Conservation (phyloP, 2,113 vertebrate genomes). For the Martes martes region DNA sequence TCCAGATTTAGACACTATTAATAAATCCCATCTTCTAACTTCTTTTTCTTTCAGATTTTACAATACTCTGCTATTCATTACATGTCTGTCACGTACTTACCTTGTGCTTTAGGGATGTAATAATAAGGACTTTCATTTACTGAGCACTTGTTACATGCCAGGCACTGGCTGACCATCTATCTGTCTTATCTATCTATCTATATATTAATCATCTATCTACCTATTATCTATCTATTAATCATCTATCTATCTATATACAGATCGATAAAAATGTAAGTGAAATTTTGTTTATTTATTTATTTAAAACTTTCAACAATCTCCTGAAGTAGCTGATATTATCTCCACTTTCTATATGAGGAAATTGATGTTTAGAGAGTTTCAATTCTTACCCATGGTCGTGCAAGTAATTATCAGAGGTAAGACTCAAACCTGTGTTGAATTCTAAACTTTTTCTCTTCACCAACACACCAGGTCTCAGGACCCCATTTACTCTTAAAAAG, state of each 20-base stretch:
- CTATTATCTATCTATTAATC: background rate
- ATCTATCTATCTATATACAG: background rate
- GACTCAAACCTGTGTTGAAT: background rate
- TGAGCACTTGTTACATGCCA: background rate
- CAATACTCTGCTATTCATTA: background rate
- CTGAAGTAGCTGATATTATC: background rate
- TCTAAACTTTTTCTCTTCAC: background rate
- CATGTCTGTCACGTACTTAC: background rate
- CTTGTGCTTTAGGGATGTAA: background rate
- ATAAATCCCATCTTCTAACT: background rate
- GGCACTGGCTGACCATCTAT: background rate
- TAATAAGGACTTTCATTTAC: background rate
- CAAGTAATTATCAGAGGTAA: background rate
- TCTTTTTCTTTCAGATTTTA: background rate
- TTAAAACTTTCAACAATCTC: background rate
- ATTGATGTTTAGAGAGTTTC: background rate
- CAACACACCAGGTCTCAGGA: background rate
- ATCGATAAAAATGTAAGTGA: background rate
- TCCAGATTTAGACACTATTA: background rate
- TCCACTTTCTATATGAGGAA: background rate
- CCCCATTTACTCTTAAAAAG: background rate
- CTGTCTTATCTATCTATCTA: background rate
- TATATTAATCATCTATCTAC: background rate
- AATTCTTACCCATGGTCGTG: background rate
- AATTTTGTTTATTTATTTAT: background rate